These are phyloP conservation scores for Pachymerium ferrugineum DNA, from an alignment of 2,888 invertebrate genomes.

Conservation along the genomic window DNA sequence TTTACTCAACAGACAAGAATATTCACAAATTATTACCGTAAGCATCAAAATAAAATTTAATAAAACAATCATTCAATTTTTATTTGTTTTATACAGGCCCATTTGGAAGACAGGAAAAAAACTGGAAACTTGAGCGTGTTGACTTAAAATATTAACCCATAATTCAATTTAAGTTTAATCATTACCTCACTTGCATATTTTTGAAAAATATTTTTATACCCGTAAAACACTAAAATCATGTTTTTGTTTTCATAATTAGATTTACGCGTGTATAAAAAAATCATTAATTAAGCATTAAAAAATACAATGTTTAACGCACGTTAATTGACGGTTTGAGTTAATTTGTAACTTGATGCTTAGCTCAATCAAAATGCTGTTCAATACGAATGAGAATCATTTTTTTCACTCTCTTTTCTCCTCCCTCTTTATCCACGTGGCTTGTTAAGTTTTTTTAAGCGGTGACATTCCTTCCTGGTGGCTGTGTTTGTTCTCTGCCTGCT, in stretches of 20 bases:
- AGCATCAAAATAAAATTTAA: no score
- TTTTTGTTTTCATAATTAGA: no score
- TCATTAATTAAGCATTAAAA: no score
- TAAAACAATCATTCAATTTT: not conserved
- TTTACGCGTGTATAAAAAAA: no score
- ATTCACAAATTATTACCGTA: constrained; percentile 64
- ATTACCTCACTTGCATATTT: not conserved
- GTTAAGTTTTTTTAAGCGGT: constrained; percentile 15
- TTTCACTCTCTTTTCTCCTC: not conserved
- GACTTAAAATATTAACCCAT: not conserved
- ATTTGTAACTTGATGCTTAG: not conserved
- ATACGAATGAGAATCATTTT: not conserved
- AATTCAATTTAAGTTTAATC: not conserved
- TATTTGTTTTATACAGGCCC: constrained; percentile 53
- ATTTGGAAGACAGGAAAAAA: constrained; percentile 64
- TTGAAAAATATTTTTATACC: not conserved
- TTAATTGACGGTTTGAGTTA: not conserved
- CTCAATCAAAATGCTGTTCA: not conserved
- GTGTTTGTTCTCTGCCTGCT: not conserved
- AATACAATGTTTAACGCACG: no score
- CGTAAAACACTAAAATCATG: not conserved
- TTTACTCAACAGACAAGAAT: constrained; percentile 65
- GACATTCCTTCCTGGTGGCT: not conserved
- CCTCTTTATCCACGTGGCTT: not conserved
- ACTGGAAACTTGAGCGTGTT: constrained; percentile 51